Percentiles rank a stretch among this genome's conserved stretches.
phyloP scores from a whole-genome alignment of 2,797 vertebrate genomes.

The Podarcis siculus region DNA sequence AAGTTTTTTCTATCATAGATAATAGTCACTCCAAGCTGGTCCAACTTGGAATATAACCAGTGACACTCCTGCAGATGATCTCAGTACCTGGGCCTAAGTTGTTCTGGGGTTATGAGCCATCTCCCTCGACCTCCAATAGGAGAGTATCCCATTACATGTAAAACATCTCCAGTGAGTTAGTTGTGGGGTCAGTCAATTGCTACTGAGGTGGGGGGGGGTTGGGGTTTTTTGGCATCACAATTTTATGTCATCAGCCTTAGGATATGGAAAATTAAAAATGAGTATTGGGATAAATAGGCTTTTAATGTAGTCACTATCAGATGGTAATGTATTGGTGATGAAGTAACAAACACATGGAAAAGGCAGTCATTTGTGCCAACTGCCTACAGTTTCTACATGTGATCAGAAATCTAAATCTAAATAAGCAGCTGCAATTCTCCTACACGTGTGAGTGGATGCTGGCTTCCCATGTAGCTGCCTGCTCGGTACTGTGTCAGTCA shows the following conservation, averaged over 20 bases:
- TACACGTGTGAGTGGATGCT: neutral
- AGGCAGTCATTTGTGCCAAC: neutral
- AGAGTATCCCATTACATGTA: neutral
- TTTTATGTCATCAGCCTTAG: neutral
- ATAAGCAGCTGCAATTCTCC: neutral
- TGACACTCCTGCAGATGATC: too few relatives aligned
- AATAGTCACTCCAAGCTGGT: too few relatives aligned
- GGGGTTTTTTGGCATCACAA: neutral
- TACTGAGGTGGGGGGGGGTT: neutral
- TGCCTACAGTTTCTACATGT: neutral
- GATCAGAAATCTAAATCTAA: neutral
- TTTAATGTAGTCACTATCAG: neutral
- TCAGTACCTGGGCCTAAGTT: too few relatives aligned
- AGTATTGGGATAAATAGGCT: neutral
- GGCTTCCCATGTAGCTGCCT: neutral
- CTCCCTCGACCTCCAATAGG: too few relatives aligned
- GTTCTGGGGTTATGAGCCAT: too few relatives aligned
- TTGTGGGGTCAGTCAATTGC: neutral
- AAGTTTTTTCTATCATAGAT: too few relatives aligned
- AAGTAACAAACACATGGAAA: neutral
- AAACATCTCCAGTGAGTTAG: neutral
- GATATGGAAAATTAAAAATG: neutral
- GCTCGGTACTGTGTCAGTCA: too few relatives aligned
- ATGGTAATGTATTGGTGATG: neutral
- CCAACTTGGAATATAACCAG: too few relatives aligned